These are phyloP conservation scores for Misgurnus mizolepis DNA, from an alignment of 2,113 vertebrate genomes.

Conservation along the genomic window DNA sequence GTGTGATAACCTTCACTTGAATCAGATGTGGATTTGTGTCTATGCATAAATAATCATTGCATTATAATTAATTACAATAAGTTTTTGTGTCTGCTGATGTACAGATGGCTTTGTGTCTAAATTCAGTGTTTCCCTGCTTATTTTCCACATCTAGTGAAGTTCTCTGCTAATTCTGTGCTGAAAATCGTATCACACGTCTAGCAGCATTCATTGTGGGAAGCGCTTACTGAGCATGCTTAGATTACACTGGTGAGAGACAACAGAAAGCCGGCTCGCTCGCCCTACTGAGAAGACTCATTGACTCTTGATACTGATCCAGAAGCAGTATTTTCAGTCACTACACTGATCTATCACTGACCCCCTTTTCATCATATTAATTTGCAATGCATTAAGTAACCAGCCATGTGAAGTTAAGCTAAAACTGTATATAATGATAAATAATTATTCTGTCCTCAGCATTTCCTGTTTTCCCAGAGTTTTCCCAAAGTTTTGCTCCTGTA, in stretches of 20 bases:
- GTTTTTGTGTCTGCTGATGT: not conserved
- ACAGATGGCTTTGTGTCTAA: slow-evolving; percentile 13
- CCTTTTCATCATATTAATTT: not conserved
- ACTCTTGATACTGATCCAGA: not conserved
- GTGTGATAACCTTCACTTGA: not conserved
- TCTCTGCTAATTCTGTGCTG: not conserved
- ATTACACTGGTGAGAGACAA: not conserved
- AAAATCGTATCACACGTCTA: slow-evolving; percentile 10
- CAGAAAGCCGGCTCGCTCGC: not conserved
- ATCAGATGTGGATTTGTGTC: not conserved
- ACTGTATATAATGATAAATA: slow-evolving; percentile 14
- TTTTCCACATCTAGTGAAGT: not conserved
- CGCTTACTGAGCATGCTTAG: not conserved
- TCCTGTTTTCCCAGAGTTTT: not conserved
- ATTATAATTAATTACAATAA: not conserved
- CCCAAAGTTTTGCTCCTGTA: not conserved
- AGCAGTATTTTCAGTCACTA: not conserved
- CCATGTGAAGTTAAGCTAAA: not conserved
- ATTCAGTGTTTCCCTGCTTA: slow-evolving; percentile 1
- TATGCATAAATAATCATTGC: not conserved
- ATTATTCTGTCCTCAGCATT: not conserved
- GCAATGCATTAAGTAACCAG: not conserved
- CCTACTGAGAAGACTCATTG: not conserved
- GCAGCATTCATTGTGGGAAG: not conserved
- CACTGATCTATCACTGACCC: not conserved